These are phyloP conservation scores for Chrosomus eos DNA, from an alignment of 2,797 vertebrate genomes.

Conservation along the genomic window DNA sequence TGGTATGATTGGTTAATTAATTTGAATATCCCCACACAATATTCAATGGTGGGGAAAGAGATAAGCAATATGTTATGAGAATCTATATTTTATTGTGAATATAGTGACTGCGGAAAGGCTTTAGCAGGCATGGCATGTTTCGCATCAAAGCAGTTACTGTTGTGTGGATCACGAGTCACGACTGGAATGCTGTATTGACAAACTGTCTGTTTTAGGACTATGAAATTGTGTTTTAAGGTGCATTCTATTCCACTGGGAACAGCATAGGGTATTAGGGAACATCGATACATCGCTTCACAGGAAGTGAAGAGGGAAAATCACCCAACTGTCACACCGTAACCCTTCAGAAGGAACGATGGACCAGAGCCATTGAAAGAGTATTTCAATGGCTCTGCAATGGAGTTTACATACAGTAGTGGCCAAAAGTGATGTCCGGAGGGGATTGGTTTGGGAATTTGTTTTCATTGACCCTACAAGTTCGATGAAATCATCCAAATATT, in stretches of 20 bases:
- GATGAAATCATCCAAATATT: background rate
- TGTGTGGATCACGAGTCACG: background rate
- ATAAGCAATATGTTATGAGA: background rate
- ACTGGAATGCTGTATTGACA: background rate
- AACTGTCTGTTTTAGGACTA: background rate
- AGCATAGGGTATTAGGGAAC: background rate
- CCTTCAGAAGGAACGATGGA: background rate
- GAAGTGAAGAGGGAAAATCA: background rate
- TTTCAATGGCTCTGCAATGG: too few relatives aligned
- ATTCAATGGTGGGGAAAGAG: too few relatives aligned
- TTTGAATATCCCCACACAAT: too few relatives aligned
- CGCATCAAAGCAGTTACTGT: background rate
- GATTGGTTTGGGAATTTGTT: background rate
- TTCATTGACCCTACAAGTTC: background rate
- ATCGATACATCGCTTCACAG: background rate
- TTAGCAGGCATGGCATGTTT: background rate
- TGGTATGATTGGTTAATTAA: too few relatives aligned
- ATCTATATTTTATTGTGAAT: background rate
- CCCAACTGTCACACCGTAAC: too few relatives aligned
- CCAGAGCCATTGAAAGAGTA: background rate
- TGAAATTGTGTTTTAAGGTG: background rate
- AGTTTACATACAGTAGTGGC: background rate
- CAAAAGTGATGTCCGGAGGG: background rate
- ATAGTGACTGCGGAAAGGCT: background rate
- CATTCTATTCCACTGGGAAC: background rate